Evolutionary conservation across 1,140 invertebrate species (phyloP).

Genomic region (Oryzaephilus surinamensis): DNA sequence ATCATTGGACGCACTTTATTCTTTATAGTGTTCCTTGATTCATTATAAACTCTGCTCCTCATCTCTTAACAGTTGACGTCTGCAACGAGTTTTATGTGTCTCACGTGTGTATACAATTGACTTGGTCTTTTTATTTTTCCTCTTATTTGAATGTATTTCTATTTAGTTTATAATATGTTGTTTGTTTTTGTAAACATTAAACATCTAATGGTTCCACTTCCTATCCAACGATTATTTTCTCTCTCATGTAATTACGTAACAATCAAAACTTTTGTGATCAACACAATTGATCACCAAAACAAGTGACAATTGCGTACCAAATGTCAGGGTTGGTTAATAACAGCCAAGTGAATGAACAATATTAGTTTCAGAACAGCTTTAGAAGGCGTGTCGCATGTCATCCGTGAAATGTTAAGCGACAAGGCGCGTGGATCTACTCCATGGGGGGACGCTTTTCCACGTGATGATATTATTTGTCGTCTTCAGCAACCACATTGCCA

Average conservation of each 20-base stretch:
- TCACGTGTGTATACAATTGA: slow-evolving; percentile 29
- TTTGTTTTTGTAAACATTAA: background rate
- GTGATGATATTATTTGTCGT: no score
- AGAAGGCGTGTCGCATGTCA: slow-evolving; percentile 12
- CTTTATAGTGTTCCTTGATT: slow-evolving; percentile 26
- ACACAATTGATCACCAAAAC: no score
- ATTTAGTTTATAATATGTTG: background rate
- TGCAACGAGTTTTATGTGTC: slow-evolving; percentile 27
- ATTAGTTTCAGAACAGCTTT: slow-evolving; percentile 11
- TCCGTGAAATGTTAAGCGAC: slow-evolving; percentile 9
- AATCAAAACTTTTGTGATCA: no score
- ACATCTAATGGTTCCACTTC: no score
- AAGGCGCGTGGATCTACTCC: slow-evolving; percentile 11
- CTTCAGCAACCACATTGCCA: no score
- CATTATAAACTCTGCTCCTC: slow-evolving; percentile 25
- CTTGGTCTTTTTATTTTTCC: slow-evolving; percentile 8
- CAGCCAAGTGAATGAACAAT: slow-evolving; percentile 3
- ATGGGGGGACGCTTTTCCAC: slow-evolving; percentile 2
- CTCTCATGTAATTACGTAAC: background rate
- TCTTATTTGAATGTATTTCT: background rate
- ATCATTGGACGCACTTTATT: slow-evolving; percentile 26
- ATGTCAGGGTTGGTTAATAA: slow-evolving; percentile 6
- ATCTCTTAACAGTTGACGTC: slow-evolving; percentile 27
- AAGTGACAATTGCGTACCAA: background rate
- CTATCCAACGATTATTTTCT: background rate